Evolutionary conservation across 2,113 vertebrate species (phyloP), one percentile per base, ranked within the genome.

Genomic region (Tauraco erythrolophus): DNA sequence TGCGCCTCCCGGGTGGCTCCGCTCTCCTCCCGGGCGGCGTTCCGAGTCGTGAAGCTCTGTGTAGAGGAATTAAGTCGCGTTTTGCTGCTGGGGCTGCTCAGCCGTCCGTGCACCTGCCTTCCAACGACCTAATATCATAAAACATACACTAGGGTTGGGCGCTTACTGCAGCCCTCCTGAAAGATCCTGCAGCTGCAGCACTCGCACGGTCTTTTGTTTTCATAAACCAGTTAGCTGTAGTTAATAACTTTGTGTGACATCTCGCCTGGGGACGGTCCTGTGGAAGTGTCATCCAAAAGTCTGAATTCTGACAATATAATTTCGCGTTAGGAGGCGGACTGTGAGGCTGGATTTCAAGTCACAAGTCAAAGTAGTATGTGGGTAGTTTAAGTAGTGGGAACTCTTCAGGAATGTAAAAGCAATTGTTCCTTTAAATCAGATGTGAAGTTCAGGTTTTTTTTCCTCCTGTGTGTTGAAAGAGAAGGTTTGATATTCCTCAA

Each of bases 71-170:
- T 19, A 2, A 90, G 35, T 39, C 4, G 41, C 0, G 76, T 19
- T 90, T 46, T n/a, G 65, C 43, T 31, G 84, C 62, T 8, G 71
- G 5, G 60, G 76, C 31, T 68, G 6, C 57, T 24, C 80, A 14
- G 84, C 80, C 35, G 25, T 0, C 23, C 18, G 64, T 1, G 82
- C 95, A 71, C 88, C 85, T 88, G 94, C 88, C 48, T 62, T 14
- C 41, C 53, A 3, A 1, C 8, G 11, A 21, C 31, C 35, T 9
- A 1, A 3, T 41, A 4, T 2, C 45, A 0, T 6, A 6, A 5
- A n/a, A 6, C 30, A 4, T 10, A 3, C 0, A 5, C 58, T 3
- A 82, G 8, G 30, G 50, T 0, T 3, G 68, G 64, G 78, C 27
- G 74, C 45, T 53, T 25, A 1, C 3, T 12, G 62, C 39, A n/a